phyloP scores from a whole-genome alignment of 1,140 invertebrate species.

The Cydia fagiglandana region DNA sequence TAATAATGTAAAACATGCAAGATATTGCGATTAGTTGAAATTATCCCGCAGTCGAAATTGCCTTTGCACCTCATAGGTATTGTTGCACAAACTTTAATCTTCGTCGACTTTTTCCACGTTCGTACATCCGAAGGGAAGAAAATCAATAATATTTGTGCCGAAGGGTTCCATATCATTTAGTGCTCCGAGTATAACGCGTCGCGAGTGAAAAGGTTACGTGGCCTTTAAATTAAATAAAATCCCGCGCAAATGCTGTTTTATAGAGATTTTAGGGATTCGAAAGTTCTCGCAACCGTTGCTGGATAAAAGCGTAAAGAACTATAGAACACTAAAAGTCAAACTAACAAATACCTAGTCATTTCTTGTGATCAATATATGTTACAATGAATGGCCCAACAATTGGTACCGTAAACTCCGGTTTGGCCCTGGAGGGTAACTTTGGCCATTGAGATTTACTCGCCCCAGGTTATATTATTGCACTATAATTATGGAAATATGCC shows the following conservation, averaged over 20 bases:
- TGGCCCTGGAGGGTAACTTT: too few species aligned
- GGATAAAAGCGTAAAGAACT: neutral
- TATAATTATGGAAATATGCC: too few species aligned
- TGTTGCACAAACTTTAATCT: neutral
- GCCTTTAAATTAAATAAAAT: conserved; percentile 22
- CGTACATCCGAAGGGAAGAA: conserved; percentile 26
- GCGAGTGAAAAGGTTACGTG: conserved; percentile 1
- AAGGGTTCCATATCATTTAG: conserved; percentile 40
- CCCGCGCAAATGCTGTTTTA: conserved; percentile 1
- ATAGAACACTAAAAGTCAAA: neutral
- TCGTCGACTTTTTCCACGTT: neutral
- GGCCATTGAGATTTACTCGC: too few species aligned
- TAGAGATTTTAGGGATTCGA: neutral
- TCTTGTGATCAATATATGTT: too few species aligned
- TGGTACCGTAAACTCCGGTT: too few species aligned
- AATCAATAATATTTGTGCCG: conserved; percentile 46
- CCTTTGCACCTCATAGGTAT: neutral
- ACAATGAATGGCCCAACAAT: too few species aligned
- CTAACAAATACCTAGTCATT: too few species aligned
- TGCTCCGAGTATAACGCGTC: neutral
- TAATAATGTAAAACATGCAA: too few species aligned
- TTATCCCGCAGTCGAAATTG: too few species aligned
- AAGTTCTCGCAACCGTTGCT: neutral
- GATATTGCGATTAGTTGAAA: too few species aligned
- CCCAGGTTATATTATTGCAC: too few species aligned